Conservation (phyloP, 1,140 invertebrate genomes). For the Caenorhabditis elegans region DNA sequence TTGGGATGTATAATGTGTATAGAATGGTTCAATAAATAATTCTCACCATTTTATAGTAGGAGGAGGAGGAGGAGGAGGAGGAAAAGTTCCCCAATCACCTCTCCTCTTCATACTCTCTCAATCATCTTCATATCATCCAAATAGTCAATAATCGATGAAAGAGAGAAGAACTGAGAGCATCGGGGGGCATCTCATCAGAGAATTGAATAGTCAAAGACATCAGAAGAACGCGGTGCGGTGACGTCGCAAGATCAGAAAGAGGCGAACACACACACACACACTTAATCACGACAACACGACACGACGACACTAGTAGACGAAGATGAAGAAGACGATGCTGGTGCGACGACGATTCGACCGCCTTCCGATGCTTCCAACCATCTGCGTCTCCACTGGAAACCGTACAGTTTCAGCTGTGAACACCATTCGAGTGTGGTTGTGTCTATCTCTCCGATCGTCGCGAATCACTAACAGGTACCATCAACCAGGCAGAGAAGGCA, state of each 20-base stretch:
- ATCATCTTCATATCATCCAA: slow-evolving; percentile 12
- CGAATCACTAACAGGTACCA: neutral
- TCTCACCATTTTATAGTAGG: slow-evolving; percentile 7
- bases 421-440: no score
- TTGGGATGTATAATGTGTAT: neutral
- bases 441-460: neutral
- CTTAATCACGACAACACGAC: no score
- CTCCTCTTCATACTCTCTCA: neutral
- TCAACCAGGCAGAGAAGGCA: neutral
- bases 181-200: no score
- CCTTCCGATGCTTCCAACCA: no score
- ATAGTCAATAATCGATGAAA: slow-evolving; percentile 28
- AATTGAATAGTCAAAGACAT: neutral
- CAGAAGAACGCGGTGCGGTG: slow-evolving; percentile 12
- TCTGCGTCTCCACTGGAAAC: no score
- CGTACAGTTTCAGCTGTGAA: no score
- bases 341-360: neutral
- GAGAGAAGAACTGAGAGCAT: slow-evolving; percentile 12
- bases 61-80: neutral
- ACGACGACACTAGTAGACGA: slow-evolving; percentile 19
- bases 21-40: no score
- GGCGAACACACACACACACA: slow-evolving; percentile 12
- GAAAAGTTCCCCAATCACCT: slow-evolving; percentile 21
- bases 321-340: neutral
- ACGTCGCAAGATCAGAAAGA: slow-evolving; percentile 26